These are phyloP conservation scores for Puma concolor DNA, from an alignment of 2,113 vertebrate genomes.

Conservation along the genomic window DNA sequence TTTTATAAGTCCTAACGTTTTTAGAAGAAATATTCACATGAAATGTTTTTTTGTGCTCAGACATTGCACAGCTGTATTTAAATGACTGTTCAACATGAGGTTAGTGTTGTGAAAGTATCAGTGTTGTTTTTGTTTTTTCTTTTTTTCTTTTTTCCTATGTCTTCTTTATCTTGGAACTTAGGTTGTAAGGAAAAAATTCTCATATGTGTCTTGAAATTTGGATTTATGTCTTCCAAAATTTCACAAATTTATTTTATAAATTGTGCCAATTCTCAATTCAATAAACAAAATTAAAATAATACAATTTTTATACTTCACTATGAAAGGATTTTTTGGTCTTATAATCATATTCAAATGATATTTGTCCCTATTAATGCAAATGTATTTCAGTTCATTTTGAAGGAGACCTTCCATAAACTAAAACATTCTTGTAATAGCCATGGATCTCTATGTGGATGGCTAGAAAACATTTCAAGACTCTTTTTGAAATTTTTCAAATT, in stretches of 20 bases:
- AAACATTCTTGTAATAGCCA: neutral
- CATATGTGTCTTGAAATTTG: neutral
- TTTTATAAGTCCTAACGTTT: neutral
- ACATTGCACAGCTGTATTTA: neutral
- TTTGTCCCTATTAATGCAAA: neutral
- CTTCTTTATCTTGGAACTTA: neutral
- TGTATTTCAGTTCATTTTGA: neutral
- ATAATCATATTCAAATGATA: neutral
- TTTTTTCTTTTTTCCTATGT: neutral
- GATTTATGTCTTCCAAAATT: neutral
- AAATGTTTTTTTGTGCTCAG: constrained; percentile 7
- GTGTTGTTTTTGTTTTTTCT: neutral
- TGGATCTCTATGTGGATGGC: neutral
- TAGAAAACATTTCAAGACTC: neutral
- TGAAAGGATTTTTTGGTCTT: neutral
- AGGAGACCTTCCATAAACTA: neutral
- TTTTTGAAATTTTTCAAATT: neutral
- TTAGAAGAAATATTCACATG: neutral
- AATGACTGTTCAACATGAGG: neutral
- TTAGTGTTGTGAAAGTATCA: neutral
- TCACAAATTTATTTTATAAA: neutral
- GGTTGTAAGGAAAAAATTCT: neutral
- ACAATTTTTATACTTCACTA: neutral
- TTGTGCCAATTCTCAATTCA: neutral
- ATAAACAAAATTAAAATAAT: neutral